Base-by-base conservation (phyloP, 2,797 vertebrate genomes). In the Selene dorsalis region DNA sequence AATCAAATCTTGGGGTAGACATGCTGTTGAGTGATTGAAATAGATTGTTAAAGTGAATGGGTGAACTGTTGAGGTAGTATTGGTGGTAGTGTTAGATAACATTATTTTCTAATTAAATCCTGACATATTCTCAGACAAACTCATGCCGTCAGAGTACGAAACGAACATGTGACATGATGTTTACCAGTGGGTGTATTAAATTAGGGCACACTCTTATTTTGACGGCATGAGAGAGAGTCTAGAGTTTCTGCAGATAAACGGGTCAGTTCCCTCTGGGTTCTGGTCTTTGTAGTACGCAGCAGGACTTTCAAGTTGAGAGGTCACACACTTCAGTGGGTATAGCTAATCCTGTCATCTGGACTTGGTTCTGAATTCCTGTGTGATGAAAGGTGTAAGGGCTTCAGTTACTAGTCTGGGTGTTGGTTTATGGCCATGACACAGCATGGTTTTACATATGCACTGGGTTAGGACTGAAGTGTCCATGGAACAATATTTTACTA, bases 271-370 rank as follows among this genome's bases (percentile, higher is more conserved):
- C 61, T 55, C 75, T 61, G 65, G 75, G 35, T 69, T 70, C 59
- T 84, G 77, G 69, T 77, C 65, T 84, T 69, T 82, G 55, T 38
- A 55, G 79, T 58, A 28, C 6, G 1, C 74, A 68, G 62, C 60
- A 68, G 75, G 77, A 26, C 30, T 38, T 79, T n/a, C 56, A 4
- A 77, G 82, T 56, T 81, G 52, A 88, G 70, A 57, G 88, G 80
- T 81, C 85, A 71, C 69, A 75, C 78, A 58, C 73, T 58, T 69
- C 62, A 84, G 82, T 68, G 69, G 50, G 53, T 65, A 55, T 52
- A 55, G 30, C 64, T 80, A 75, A 85, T 81, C 63, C 72, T 69
- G 65, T 83, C 84, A 85, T 80, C 88, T 86, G 79, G 85, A 77
- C 55, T 38, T 48, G 7, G 48, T 63, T 73, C 55, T 76, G 66